Percentiles rank a stretch among this genome's conserved stretches.
phyloP scores from a whole-genome alignment of 2,113 vertebrate genomes.

The Jaculus jaculus region DNA sequence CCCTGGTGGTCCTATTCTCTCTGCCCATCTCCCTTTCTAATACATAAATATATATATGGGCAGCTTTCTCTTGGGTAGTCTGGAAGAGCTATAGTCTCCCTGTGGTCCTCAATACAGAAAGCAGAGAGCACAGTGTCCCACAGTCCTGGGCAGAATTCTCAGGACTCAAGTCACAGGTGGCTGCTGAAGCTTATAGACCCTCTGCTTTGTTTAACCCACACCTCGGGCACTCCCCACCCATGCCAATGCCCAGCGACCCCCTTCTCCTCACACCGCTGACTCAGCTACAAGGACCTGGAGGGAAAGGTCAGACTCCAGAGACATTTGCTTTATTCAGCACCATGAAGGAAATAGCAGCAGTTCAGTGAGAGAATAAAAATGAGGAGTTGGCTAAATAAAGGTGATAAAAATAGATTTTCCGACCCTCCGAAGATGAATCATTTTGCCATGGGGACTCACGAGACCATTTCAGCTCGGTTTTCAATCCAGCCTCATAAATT shows the following conservation, averaged over 20 bases:
- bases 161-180: not conserved
- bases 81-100: not conserved
- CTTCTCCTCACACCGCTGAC: not conserved
- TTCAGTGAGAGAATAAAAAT: slow-evolving; percentile 56
- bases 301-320: not conserved
- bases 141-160: not conserved
- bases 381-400: slow-evolving; percentile 64
- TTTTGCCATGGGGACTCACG: slow-evolving; percentile 58
- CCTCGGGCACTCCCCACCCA: not conserved
- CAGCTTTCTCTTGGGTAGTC: not conserved
- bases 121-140: not conserved
- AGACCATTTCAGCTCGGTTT: slow-evolving; percentile 58
- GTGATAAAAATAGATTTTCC: slow-evolving; percentile 76
- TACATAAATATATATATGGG: too few relatives aligned
- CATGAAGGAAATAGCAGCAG: slow-evolving; percentile 47
- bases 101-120: not conserved
- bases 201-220: not conserved
- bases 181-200: not conserved
- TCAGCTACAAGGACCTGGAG: not conserved
- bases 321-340: slow-evolving; percentile 17
- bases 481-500: slow-evolving; percentile 62
- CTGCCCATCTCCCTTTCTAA: too few relatives aligned
- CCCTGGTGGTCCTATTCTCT: not conserved
- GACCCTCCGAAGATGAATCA: slow-evolving; percentile 59
- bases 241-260: rapidly evolving